Conservation (phyloP, 53 echinoderm and acorn worm species). For the Astropecten irregularis region DNA sequence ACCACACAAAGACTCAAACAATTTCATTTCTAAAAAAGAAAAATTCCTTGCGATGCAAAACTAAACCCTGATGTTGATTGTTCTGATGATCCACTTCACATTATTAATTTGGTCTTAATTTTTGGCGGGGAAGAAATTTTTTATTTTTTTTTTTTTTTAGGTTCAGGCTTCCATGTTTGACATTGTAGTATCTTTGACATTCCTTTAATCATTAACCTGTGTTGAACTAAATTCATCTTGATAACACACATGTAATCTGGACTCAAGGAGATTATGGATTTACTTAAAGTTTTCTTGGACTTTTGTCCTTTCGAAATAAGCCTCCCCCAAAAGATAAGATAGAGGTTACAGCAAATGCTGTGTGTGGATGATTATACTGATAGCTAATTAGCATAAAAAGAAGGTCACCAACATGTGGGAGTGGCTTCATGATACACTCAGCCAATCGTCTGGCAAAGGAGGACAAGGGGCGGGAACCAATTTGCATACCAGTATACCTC, state of each 20-base stretch:
- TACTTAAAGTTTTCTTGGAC: conserved; percentile 47
- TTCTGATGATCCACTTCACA: conserved; percentile 19
- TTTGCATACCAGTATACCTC: too few relatives aligned
- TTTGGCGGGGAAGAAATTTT: not conserved
- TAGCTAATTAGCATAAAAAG: conserved; percentile 1
- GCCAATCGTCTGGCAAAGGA: not conserved
- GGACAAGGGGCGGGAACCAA: not conserved
- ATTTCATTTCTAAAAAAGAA: too few relatives aligned
- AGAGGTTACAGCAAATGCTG: too few relatives aligned
- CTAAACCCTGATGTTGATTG: conserved; percentile 2
- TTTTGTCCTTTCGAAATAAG: not conserved
- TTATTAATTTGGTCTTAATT: conserved; percentile 29
- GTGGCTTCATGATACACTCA: conserved; percentile 16
- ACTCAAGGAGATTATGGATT: conserved; percentile 40
- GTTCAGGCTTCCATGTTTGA: conserved; percentile 17
- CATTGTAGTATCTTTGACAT: conserved; percentile 5
- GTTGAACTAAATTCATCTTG: conserved; percentile 37
- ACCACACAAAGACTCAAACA: conserved; percentile 2
- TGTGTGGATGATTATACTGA: too few relatives aligned
- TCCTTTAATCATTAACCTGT: conserved; percentile 46
- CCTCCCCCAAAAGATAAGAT: too few relatives aligned
- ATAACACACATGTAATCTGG: not conserved
- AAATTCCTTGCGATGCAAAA: too few relatives aligned
- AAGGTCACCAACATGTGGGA: conserved; percentile 21
- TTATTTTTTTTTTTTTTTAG: not conserved